Evolutionary conservation across 35 echinoderm and acorn worm species (phyloP).

Genomic region (Strongylocentrotus purpuratus): DNA sequence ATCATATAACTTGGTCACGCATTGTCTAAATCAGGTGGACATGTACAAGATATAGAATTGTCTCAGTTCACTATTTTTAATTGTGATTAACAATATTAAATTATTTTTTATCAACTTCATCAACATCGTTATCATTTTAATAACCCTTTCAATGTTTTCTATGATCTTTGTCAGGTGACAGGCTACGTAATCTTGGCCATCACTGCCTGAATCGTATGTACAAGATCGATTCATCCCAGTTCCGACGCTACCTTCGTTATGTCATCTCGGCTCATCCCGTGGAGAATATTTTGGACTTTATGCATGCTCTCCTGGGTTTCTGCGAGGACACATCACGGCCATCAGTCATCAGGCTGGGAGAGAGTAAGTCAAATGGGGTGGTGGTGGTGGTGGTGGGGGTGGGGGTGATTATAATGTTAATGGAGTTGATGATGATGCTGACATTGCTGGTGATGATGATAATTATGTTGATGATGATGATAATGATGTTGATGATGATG

Average conservation of each 20-base stretch:
- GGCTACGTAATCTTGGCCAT: conserved; percentile 77
- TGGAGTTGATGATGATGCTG: no score
- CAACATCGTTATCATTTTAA: neutral
- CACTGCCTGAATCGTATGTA: conserved; percentile 91
- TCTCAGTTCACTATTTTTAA: no score
- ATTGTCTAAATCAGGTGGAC: no score
- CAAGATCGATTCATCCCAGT: conserved; percentile 96
- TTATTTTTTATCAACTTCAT: neutral
- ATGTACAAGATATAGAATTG: no score
- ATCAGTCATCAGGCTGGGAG: neutral
- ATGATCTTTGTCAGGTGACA: conserved; percentile 70
- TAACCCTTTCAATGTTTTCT: neutral
- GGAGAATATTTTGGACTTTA: conserved; percentile 88
- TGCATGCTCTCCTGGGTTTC: conserved; percentile 94
- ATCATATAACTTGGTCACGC: no score
- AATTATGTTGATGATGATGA: no score
- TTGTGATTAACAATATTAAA: neutral
- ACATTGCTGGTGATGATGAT: no score
- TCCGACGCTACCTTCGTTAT: conserved; percentile 91
- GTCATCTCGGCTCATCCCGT: conserved; percentile 86
- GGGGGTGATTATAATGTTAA: no score
- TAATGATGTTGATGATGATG: no score
- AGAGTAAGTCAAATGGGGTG: neutral
- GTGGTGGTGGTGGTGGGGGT: no score
- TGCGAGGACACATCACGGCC: conserved; percentile 79